Evolutionary conservation across 2,797 vertebrate genomes (phyloP).

Genomic region (Muscicapa comitata): DNA sequence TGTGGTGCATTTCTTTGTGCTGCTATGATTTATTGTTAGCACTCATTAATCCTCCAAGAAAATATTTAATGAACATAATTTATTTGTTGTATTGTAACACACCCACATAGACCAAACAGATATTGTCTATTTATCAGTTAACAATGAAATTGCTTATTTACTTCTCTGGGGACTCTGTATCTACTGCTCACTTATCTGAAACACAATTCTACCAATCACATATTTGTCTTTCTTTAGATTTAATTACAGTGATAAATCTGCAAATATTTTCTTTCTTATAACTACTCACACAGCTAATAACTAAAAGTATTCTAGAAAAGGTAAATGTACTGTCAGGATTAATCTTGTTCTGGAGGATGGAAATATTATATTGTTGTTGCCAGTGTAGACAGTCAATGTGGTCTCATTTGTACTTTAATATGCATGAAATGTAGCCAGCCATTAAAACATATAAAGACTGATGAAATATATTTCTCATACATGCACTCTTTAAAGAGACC

Average conservation of each 20-base stretch:
- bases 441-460: neutral
- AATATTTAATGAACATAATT: constrained; percentile 69
- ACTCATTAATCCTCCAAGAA: constrained; percentile 68
- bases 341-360: neutral
- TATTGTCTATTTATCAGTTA: constrained; percentile 52
- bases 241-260: constrained; percentile 63
- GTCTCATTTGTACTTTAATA: neutral
- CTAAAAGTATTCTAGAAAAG: neutral
- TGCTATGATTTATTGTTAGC: constrained; percentile 33
- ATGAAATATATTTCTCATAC: neutral
- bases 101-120: neutral
- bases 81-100: constrained; percentile 51
- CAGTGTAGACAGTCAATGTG: neutral
- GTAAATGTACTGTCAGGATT: neutral
- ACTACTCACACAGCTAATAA: neutral
- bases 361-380: neutral
- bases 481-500: neutral
- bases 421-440: neutral
- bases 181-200: constrained; percentile 27
- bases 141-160: constrained; percentile 51
- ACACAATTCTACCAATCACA: neutral
- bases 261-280: constrained; percentile 20
- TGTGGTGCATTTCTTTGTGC: constrained; percentile 11
- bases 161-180: constrained; percentile 20
- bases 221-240: constrained; percentile 52